Evolutionary conservation across 1,140 invertebrate genomes (phyloP).

Genomic region (Caenorhabditis latens): DNA sequence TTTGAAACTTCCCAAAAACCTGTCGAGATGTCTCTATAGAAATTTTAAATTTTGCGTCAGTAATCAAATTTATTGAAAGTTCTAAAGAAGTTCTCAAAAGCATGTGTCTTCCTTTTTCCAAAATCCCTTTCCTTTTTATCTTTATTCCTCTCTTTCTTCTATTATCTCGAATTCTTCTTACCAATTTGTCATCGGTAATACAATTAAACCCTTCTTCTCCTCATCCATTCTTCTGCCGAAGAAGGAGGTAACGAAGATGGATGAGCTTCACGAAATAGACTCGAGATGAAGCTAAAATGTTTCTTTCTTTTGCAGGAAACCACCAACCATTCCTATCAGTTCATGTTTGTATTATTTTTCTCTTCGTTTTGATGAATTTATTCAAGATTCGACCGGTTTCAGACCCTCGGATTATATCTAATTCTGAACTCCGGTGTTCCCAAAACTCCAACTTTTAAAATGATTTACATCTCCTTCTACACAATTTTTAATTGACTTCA

Average conservation of each 20-base stretch:
- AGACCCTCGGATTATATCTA: too few species aligned
- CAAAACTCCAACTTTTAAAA: too few species aligned
- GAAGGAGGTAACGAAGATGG: slow-evolving; percentile 44
- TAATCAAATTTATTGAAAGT: slow-evolving; percentile 6
- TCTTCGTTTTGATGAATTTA: not conserved
- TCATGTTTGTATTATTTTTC: not conserved
- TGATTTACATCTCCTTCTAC: not conserved
- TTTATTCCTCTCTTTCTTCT: not conserved
- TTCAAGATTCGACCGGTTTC: too few species aligned
- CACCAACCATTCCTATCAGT: not conserved
- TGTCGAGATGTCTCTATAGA: not conserved
- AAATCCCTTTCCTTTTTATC: slow-evolving; percentile 16
- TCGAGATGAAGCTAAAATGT: not conserved
- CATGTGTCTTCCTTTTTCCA: not conserved
- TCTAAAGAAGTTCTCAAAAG: not conserved
- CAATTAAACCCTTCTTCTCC: slow-evolving; percentile 40
- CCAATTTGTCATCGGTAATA: slow-evolving; percentile 55
- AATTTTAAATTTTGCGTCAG: not conserved
- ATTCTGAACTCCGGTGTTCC: too few species aligned
- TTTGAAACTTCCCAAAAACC: not conserved
- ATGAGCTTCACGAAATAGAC: slow-evolving; percentile 21
- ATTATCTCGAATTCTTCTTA: slow-evolving; percentile 2
- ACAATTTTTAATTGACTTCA: slow-evolving; percentile 47
- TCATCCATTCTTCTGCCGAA: not conserved
- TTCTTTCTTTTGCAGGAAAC: not conserved